Percentiles rank a stretch among this genome's conserved stretches.
These are phyloP conservation scores for Denticeps clupeoides DNA, from an alignment of 2,797 vertebrate species.

Conservation along the genomic window DNA sequence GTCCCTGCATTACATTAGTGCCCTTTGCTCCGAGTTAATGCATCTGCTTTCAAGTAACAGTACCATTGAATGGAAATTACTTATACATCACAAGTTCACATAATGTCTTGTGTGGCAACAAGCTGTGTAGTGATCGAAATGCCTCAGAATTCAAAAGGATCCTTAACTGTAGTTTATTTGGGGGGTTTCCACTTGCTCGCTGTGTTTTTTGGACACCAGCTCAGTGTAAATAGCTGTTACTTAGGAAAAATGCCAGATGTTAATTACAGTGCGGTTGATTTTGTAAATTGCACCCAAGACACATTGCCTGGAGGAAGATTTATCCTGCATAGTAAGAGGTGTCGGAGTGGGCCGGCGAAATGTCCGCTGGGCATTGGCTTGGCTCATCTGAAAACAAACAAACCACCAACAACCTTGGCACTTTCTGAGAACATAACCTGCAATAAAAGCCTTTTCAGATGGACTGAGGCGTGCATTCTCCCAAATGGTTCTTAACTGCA, in stretches of 20 bases:
- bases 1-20: slow-evolving; percentile 10
- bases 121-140: neutral
- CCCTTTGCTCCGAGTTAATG: slow-evolving; percentile 13
- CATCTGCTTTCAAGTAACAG: slow-evolving; percentile 8
- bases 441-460: slow-evolving; percentile 20
- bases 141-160: slow-evolving; percentile 15
- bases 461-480: neutral
- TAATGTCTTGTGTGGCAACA: neutral
- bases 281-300: slow-evolving; percentile 52
- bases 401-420: slow-evolving; percentile 39
- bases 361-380: slow-evolving; percentile 39
- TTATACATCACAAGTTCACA: slow-evolving; percentile 10
- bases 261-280: slow-evolving; percentile 55
- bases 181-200: slow-evolving; percentile 21
- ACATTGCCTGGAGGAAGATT: slow-evolving; percentile 45
- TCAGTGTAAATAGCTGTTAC: slow-evolving; percentile 41
- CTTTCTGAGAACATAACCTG: slow-evolving; percentile 18
- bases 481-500: neutral
- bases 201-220: slow-evolving; percentile 32
- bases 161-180: slow-evolving; percentile 29
- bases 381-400: slow-evolving; percentile 39
- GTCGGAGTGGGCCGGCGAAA: slow-evolving; percentile 34
- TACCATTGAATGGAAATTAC: slow-evolving; percentile 18
- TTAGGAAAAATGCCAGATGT: slow-evolving; percentile 50
- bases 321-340: slow-evolving; percentile 42